A percentile compares a stretch with the other conserved stretches of the same genome.
phyloP scores from a whole-genome alignment of 1,140 invertebrate species.

The Leptestheria dahalacensis region DNA sequence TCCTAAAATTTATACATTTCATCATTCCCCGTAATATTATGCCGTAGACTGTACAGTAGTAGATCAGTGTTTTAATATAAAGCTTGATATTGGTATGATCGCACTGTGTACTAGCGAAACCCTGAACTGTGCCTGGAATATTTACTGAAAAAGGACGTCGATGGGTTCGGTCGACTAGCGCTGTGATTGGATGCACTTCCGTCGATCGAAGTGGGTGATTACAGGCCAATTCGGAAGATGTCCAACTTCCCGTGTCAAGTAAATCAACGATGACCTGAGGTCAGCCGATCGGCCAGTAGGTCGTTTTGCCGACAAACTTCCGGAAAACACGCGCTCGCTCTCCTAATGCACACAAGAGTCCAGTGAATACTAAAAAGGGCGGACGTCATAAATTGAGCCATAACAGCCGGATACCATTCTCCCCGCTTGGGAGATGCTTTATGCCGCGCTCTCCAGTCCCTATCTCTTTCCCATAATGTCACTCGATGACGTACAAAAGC shows the following conservation, averaged over 20 bases:
- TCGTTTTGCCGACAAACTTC: background rate
- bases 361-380: background rate
- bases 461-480: too few relatives aligned
- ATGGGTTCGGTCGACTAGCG: background rate
- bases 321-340: background rate
- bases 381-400: slow-evolving; percentile 9
- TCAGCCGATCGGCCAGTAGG: background rate
- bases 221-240: background rate
- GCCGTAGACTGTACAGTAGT: too few relatives aligned
- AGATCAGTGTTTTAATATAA: too few relatives aligned
- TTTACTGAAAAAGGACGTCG: too few relatives aligned
- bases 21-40: too few relatives aligned
- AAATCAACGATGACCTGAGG: background rate
- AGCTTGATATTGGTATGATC: background rate
- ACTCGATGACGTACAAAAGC: too few relatives aligned
- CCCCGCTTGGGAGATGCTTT: background rate
- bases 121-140: too few relatives aligned
- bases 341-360: background rate
- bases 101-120: too few relatives aligned
- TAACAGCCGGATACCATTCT: slow-evolving; percentile 11
- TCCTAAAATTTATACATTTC: too few relatives aligned
- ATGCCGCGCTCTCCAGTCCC: background rate
- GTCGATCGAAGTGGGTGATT: background rate
- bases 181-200: background rate
- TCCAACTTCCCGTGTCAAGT: background rate